Evolutionary conservation across 2,113 vertebrate species (phyloP).

Genomic region (Chlorodrepanis virens): DNA sequence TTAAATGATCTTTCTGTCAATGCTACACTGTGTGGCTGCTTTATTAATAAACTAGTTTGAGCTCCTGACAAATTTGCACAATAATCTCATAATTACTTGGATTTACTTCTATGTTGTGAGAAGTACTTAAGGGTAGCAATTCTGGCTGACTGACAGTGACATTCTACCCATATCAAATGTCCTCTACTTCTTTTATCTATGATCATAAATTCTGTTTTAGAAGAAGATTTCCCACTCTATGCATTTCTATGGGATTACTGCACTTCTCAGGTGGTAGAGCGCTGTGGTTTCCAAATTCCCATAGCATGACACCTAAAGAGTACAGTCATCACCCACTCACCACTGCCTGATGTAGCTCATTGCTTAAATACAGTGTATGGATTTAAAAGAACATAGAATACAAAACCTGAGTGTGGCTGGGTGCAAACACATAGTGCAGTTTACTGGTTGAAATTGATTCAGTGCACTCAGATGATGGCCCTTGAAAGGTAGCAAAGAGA

Average conservation of each 20-base stretch:
- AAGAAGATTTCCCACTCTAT: neutral
- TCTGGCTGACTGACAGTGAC: neutral
- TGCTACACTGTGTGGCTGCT: neutral
- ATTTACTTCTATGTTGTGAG: neutral
- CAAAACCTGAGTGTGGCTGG: neutral
- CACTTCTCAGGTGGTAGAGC: neutral
- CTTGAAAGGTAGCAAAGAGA: neutral
- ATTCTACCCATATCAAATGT: neutral
- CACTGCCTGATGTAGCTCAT: neutral
- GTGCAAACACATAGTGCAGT: neutral
- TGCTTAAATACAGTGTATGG: neutral
- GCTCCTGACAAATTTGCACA: neutral
- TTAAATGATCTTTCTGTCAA: neutral
- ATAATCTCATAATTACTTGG: neutral
- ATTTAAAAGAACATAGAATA: conserved; percentile 18
- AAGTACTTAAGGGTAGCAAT: neutral
- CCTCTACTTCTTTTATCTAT: neutral
- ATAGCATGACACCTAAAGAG: neutral
- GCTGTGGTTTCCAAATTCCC: neutral
- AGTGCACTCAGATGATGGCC: neutral
- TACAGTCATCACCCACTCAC: neutral
- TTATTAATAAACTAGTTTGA: neutral
- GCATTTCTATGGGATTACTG: neutral
- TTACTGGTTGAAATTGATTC: neutral
- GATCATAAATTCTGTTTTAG: neutral